Base-by-base conservation (phyloP, 2,888 invertebrate genomes). In the Drosophila mulleri region DNA sequence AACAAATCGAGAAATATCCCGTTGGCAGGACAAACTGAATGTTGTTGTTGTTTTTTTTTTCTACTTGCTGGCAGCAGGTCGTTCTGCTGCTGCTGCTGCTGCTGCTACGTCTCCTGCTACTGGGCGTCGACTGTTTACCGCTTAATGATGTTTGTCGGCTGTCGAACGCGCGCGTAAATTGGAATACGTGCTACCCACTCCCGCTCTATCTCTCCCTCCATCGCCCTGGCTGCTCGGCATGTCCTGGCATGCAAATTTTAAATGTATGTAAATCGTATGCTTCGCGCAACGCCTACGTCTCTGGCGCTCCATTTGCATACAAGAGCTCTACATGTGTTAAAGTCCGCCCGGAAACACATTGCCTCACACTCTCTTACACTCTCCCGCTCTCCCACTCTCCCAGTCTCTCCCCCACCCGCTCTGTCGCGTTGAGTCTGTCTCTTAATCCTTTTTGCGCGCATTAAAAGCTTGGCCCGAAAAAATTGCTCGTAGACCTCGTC, bases 231-330 rank as follows among this genome's bases (percentile, higher is more conserved):
- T 12, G 14, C 6, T 14, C 14, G 5, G 37, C 63, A 50, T 76
- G 81, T 70, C 61, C 44, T 68, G 58, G 71, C 62, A 80, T 83
- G 78, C 72, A 82, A 85, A 82, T 85, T 85, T 85, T 82, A 77
- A 85, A 85, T 82, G 72, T 82, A 83, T 83, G 83, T 82, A 85
- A 83, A 83, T 83, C 83, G 80, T 75, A 79, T 82, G 80, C 85
- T 72, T 70, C 59, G 68, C 85, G 70, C 58, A 47, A 79, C 77
- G 75, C 80, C 78, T 64, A 62, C 72, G 48, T 72, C 77, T 72
- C 35, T 39, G 41, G 45, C 56, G 63, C 48, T 14, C 48, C 68
- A 81, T 81, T 81, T 81, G 84, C 81, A 81, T 81, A 83, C 63
- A 78, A 73, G 70, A 63, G 52, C 56, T 72, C 64, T 75, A 81